Evolutionary conservation across 1,140 invertebrate genomes (phyloP), one percentile per base, ranked within the genome.

Genomic region (Glossosoma conforme): DNA sequence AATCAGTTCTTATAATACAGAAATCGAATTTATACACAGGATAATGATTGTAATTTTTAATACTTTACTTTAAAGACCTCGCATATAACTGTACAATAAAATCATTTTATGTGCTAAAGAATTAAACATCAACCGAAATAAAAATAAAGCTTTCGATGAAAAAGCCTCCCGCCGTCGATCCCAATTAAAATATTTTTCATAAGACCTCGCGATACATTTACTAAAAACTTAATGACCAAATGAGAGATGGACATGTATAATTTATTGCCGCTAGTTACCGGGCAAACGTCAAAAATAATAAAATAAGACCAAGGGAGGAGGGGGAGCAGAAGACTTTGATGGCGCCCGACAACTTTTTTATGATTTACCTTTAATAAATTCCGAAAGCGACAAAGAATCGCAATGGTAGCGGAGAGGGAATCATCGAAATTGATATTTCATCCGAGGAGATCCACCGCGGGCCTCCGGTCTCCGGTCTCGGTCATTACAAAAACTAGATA

Each of bases 351-450:
- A 48, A 52, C 44, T 56, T 56, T 56, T 56, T 56, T 56, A 56
- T 56, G 54, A 56, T 56, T 56, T 56, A 56, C 43, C 48, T 52
- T 38, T 30, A 49, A 51, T 54, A 44, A 42, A 54, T 54, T 54
- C 45, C 52, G 44, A 54, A 49, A 44, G 52, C 52, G 52, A 47
- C 48, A 43, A 43, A 50, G 40, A 50, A 50, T 43, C 48, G 25
- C 25, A 50, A 50, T 3, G 13, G 18, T 19, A 21, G 36, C 41
- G 25, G 21, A 35, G 32, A 21, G 22, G 47, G 47, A 32, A 52
- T 56, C 44, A 32, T 54, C 45, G 49, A 56, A 52, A 56, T 56
- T 56, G 54, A 56, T 56, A 56, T 56, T 50, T 54, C 52, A 48
- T 54, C 41, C 44, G 21, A 37, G 32, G 22, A 18, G 24, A 4